These are phyloP conservation scores for Gortyna flavago DNA, from an alignment of 2,888 invertebrate species.

Conservation along the genomic window DNA sequence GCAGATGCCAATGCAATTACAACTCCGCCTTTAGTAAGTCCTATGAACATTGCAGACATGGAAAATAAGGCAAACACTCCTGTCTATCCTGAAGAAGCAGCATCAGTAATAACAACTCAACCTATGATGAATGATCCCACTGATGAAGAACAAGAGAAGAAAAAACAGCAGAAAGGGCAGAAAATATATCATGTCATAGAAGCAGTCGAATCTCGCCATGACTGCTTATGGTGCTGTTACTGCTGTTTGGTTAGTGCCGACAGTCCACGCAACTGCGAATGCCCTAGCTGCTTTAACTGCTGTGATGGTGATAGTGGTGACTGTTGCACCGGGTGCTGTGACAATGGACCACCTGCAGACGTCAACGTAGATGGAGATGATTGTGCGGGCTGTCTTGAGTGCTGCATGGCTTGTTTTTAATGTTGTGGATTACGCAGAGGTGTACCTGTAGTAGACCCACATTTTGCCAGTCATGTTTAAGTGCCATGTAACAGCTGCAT, in stretches of 20 bases:
- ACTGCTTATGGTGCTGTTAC: constrained; percentile 7
- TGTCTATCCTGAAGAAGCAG: neutral
- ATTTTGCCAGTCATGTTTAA: too few species aligned
- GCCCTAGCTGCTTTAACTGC: neutral
- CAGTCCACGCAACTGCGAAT: neutral
- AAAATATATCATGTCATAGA: rapidly evolving
- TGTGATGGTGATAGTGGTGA: constrained; percentile 12
- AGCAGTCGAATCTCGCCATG: rapidly evolving
- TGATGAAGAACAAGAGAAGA: constrained; percentile 3
- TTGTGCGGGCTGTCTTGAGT: constrained; percentile 18
- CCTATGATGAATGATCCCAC: constrained; percentile 8
- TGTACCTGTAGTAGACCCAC: too few species aligned
- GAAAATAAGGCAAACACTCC: neutral
- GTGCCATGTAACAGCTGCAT: too few species aligned
- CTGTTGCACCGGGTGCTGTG: constrained; percentile 40
- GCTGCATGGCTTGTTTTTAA: constrained; percentile 27
- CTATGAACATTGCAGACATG: neutral
- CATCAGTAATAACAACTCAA: constrained; percentile 40
- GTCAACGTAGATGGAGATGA: neutral
- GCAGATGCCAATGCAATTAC: constrained; percentile 23
- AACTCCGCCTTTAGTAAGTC: constrained; percentile 25
- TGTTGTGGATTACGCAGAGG: too few species aligned
- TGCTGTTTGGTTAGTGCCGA: neutral
- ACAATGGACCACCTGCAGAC: neutral
- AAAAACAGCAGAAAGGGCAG: neutral